phyloP scores from a whole-genome alignment of 2,797 vertebrate genomes.

The Betta splendens region DNA sequence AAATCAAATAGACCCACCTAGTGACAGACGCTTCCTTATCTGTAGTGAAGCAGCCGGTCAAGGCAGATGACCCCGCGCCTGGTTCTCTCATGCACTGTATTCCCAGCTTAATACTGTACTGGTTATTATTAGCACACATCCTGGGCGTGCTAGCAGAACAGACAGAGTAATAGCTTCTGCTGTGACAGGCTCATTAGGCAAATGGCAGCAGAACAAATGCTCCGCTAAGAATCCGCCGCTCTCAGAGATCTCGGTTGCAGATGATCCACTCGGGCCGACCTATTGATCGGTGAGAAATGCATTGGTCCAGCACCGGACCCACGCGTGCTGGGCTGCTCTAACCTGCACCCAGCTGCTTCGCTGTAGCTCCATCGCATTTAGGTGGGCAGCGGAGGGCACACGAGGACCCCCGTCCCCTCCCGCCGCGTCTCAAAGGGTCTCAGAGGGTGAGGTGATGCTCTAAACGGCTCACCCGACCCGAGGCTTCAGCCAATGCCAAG shows the following conservation, averaged over 20 bases:
- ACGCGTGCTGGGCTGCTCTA: constrained; percentile 14
- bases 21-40: too few relatives aligned
- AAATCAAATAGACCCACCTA: too few relatives aligned
- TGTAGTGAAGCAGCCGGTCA: too few relatives aligned
- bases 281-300: constrained; percentile 38
- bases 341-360: not conserved
- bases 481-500: not conserved
- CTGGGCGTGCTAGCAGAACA: constrained; percentile 10
- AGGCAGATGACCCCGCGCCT: too few relatives aligned
- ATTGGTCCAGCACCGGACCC: constrained; percentile 26
- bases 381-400: too few relatives aligned
- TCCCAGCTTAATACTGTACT: constrained; percentile 23
- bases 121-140: constrained; percentile 20
- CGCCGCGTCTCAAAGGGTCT: constrained; percentile 35
- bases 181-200: constrained; percentile 24
- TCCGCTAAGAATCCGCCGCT: constrained; percentile 7
- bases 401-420: constrained; percentile 19
- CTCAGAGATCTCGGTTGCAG: constrained; percentile 12
- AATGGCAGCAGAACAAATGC: constrained; percentile 32
- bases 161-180: constrained; percentile 4
- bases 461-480: constrained; percentile 4
- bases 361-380: not conserved
- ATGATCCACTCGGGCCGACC: constrained; percentile 19
- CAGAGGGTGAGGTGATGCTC: constrained; percentile 18
- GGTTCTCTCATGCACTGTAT: constrained; percentile 14